Base-by-base conservation (phyloP, 2,888 invertebrate genomes). In the Himalopsyche anomala region DNA sequence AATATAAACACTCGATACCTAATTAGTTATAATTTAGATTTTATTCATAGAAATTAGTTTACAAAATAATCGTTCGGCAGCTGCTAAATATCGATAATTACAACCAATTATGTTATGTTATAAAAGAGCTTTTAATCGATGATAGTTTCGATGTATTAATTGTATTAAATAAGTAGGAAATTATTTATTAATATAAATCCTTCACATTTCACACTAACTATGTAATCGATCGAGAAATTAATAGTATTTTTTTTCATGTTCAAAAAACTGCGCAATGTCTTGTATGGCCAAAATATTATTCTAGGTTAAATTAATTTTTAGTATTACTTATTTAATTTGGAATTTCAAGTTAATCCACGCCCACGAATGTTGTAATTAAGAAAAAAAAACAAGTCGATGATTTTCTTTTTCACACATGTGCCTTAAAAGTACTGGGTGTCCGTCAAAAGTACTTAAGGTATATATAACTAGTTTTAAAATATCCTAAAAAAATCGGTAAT, bases 271-370 rank as follows among this genome's bases (percentile, higher is more conserved):
- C n/a, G 56, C 56, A 17, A 56, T n/a, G 6, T 62, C 2, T 62
- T 19, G 6, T 6, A 19, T 19, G 56, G 62, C 28, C n/a, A 62
- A 62, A 62, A 62, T 19, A 62, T n/a, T n/a, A 56, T 62, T 62
- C 19, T 62, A 62, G 19, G 19, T 62, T 19, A 19, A 62, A 11
- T 0, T 62, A 19, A 19, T 62, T 62, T 56, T 62, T 62, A 5
- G 8, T 19, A 6, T 19, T 28, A 51, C 9, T 62, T 5, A 11
- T 55, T 55, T 4, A n/a, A 56, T 62, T 62, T 62, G 19, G 62
- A 62, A 62, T 62, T 62, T 62, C 19, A 62, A n/a, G 62, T 19
- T 62, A 19, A 62, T 62, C 62, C 19, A 62, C 62, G 62, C 62
- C 62, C 19, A 19, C 62, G 8, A 19, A 19, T 62, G 62, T 19